These are phyloP conservation scores for Drosophila nigritarsus DNA, from an alignment of 2,888 invertebrate genomes.

Conservation along the genomic window DNA sequence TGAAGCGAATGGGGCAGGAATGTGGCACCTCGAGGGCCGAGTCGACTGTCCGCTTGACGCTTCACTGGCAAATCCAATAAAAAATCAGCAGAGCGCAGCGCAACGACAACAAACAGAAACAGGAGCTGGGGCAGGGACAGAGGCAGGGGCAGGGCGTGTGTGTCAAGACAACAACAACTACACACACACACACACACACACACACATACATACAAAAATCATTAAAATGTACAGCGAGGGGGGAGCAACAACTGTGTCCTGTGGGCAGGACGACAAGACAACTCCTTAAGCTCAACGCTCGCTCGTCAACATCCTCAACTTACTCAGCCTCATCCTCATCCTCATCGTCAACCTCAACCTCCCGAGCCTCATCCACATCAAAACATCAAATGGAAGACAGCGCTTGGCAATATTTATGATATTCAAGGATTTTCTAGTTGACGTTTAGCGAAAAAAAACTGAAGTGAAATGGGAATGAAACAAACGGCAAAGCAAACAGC, in stretches of 20 bases:
- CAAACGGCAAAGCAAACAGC: constrained; percentile 45
- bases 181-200: background rate
- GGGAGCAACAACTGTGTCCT: constrained; percentile 33
- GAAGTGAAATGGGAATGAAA: constrained; percentile 14
- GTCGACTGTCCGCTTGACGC: constrained; percentile 57
- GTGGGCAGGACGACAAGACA: constrained; percentile 49
- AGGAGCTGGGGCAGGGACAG: constrained; percentile 16
- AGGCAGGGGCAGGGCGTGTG: constrained; percentile 26
- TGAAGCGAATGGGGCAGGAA: constrained; percentile 17
- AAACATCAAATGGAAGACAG: constrained; percentile 62
- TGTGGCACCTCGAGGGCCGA: constrained; percentile 46
- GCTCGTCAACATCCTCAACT: constrained; percentile 14
- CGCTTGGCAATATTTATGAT: constrained; percentile 74
- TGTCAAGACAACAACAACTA: constrained; percentile 50
- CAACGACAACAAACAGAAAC: constrained; percentile 47
- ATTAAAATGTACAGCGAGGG: constrained; percentile 61
- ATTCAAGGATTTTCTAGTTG: constrained; percentile 78
- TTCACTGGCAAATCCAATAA: constrained; percentile 71
- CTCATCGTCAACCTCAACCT: background rate
- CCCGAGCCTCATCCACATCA: constrained; percentile 41
- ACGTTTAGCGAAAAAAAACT: constrained; percentile 55
- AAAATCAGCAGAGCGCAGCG: constrained; percentile 53
- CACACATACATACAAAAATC: constrained; percentile 45
- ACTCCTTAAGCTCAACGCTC: constrained; percentile 50
- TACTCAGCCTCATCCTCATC: constrained; percentile 1